Evolutionary conservation across 2,888 invertebrate species (phyloP).

Genomic region (Chorisops tibialis): DNA sequence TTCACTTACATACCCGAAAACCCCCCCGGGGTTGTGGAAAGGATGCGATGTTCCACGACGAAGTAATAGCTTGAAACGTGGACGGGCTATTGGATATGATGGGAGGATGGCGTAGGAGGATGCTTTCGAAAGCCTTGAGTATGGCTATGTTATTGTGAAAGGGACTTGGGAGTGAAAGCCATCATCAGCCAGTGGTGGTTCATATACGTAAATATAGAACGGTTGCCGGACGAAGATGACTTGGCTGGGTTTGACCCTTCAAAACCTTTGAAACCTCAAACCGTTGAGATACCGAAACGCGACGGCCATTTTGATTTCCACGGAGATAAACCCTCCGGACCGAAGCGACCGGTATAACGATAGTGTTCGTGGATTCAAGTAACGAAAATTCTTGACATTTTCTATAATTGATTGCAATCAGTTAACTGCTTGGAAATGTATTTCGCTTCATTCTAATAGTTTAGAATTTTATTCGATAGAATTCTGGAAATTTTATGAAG

Average conservation of each 20-base stretch:
- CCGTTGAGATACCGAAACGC: constrained; percentile 33
- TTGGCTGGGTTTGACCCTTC: constrained; percentile 39
- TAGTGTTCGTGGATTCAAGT: background rate
- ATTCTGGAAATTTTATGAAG: too few species aligned
- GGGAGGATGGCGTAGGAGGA: constrained; percentile 6
- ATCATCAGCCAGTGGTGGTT: background rate
- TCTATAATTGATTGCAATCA: constrained; percentile 23
- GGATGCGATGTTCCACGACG: constrained; percentile 22
- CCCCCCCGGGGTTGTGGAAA: constrained; percentile 21
- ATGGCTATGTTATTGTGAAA: constrained; percentile 18
- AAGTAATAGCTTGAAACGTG: constrained; percentile 15
- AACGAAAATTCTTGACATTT: constrained; percentile 20
- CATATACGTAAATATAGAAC: constrained; percentile 11
- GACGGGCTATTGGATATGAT: constrained; percentile 9
- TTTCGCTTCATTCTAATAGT: too few species aligned
- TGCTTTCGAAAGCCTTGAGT: constrained; percentile 19
- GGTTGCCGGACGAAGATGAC: constrained; percentile 34
- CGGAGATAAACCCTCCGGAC: constrained; percentile 20
- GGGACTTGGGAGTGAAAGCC: background rate
- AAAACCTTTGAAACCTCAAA: constrained; percentile 39
- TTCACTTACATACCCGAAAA: constrained; percentile 35
- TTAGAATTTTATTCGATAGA: too few species aligned
- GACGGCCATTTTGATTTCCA: constrained; percentile 40
- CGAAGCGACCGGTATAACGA: background rate
- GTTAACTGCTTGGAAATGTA: constrained; percentile 13